Percentiles rank a stretch among this genome's conserved stretches.
Conservation (phyloP, 2,888 invertebrate genomes). For the Slavum lentiscoides region DNA sequence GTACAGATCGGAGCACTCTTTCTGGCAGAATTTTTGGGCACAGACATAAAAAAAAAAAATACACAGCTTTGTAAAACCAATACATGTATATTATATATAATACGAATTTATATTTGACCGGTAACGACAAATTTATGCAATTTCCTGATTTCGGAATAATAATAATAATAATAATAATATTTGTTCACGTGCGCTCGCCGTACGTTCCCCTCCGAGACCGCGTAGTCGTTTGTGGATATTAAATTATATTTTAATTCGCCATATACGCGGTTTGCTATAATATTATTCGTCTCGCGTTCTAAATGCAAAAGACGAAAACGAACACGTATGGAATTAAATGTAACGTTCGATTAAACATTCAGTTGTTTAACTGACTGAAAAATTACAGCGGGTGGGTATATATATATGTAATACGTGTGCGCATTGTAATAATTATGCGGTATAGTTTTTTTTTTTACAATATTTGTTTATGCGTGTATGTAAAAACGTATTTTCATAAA, state of each 20-base stretch:
- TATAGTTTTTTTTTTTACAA: not conserved
- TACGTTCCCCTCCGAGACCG: not conserved
- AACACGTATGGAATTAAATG: not conserved
- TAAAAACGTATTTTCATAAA: not conserved
- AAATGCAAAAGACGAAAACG: not conserved
- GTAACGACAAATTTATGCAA: conserved; percentile 16
- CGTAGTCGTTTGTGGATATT: too few species aligned
- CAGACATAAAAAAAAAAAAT: too few species aligned
- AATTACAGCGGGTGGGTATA: not conserved
- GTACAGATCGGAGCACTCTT: too few species aligned
- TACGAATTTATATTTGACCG: too few species aligned
- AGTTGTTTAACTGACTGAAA: conserved; percentile 33
- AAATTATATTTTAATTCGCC: not conserved
- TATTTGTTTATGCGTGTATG: conserved; percentile 7
- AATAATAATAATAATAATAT: too few species aligned
- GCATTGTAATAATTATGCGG: not conserved
- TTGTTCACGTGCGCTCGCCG: not conserved
- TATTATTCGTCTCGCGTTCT: not conserved
- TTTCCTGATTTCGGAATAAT: conserved; percentile 23
- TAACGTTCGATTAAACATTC: conserved; percentile 12
- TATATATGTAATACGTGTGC: not conserved
- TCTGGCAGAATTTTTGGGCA: too few species aligned
- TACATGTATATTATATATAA: too few species aligned
- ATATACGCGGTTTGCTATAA: too few species aligned
- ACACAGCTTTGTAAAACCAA: too few species aligned